Evolutionary conservation across 1,140 invertebrate species (phyloP).

Genomic region (Chironomus striatipennis): DNA sequence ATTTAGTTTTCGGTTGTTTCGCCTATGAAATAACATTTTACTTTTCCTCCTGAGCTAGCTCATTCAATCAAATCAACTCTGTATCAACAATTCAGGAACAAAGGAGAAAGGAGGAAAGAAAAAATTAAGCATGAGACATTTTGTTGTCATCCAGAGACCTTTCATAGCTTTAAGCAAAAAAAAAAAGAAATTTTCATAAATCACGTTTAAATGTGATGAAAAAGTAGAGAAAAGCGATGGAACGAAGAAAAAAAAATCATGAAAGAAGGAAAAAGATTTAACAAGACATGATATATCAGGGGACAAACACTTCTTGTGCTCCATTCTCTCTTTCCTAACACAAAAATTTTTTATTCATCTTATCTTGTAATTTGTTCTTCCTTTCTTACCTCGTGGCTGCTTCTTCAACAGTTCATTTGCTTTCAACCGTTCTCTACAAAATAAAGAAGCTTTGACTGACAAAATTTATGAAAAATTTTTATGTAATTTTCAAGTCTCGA

Average conservation of each 20-base stretch:
- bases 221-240: neutral
- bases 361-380: neutral
- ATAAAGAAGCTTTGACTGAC: no score
- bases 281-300: slow-evolving; percentile 1
- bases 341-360: neutral
- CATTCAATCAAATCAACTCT: no score
- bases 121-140: neutral
- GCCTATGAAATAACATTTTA: no score
- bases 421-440: no score
- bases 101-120: no score
- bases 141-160: neutral
- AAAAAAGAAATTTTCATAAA: slow-evolving; percentile 8
- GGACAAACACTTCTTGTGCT: neutral
- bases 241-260: no score
- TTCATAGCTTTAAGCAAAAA: neutral
- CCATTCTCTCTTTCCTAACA: neutral
- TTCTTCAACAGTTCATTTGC: neutral
- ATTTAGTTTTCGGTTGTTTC: no score
- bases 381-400: neutral
- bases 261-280: neutral
- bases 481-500: no score
- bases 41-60: no score
- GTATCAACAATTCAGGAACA: no score
- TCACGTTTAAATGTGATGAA: slow-evolving; percentile 2
- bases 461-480: no score